Conservation (phyloP, 2,888 invertebrate species). For the Myopa testacea region DNA sequence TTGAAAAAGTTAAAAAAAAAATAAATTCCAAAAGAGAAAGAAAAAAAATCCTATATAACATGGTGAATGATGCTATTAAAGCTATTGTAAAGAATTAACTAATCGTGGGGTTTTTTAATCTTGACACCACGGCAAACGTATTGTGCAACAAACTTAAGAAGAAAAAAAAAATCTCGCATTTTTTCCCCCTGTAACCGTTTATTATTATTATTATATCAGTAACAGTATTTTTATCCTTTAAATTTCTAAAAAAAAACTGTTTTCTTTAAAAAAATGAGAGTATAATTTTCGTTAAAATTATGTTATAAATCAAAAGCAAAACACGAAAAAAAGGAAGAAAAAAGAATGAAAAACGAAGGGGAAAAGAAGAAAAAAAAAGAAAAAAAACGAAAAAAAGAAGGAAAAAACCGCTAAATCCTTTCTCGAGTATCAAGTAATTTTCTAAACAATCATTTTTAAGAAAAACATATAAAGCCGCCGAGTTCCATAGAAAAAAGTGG, state of each 20-base stretch:
- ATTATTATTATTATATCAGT: background rate
- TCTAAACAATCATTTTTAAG: conserved; percentile 20
- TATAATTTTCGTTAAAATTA: conserved; percentile 37
- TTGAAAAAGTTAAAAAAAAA: background rate
- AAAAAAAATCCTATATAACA: background rate
- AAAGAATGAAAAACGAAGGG: conserved; percentile 11
- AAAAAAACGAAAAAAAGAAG: background rate
- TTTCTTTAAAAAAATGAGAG: conserved; percentile 18
- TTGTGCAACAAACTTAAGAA: background rate
- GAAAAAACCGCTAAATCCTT: conserved; percentile 13
- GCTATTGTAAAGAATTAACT: too few relatives aligned
- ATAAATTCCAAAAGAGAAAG: background rate
- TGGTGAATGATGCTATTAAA: background rate
- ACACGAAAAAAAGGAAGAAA: background rate
- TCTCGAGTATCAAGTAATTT: conserved; percentile 31
- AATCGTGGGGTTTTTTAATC: conserved; percentile 2
- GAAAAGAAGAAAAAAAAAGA: background rate
- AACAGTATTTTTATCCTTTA: conserved; percentile 1
- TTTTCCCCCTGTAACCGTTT: conserved; percentile 3
- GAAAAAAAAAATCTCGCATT: background rate
- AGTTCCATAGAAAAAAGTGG: conserved; percentile 14
- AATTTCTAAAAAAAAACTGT: background rate
- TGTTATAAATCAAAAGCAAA: conserved; percentile 36
- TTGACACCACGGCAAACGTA: conserved; percentile 24
- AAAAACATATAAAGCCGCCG: conserved; percentile 22